Percentiles rank a stretch among this genome's conserved stretches.
phyloP scores from a whole-genome alignment of 2,113 vertebrate genomes.

The Rhynchomys soricoides region DNA sequence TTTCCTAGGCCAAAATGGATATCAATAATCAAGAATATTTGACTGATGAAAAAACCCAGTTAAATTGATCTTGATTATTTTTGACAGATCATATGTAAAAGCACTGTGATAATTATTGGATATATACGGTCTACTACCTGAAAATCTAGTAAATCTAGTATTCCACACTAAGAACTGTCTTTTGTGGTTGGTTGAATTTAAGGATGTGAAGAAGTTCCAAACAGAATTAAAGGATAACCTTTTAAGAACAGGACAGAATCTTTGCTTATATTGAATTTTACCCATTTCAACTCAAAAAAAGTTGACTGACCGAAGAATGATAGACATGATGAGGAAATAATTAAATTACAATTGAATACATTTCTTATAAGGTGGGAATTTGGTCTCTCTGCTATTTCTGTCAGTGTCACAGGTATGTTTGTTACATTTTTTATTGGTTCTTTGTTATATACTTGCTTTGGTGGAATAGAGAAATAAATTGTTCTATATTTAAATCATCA shows the following conservation, averaged over 20 bases:
- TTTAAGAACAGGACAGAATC: background rate
- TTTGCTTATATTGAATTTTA: background rate
- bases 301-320: background rate
- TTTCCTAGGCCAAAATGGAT: background rate
- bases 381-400: background rate
- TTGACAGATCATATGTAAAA: background rate
- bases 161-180: slow-evolving; percentile 3
- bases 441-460: too few relatives aligned
- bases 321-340: background rate
- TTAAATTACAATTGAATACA: background rate
- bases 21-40: slow-evolving; percentile 34
- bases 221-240: background rate
- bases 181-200: slow-evolving; percentile 1
- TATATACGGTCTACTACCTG: background rate
- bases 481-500: too few relatives aligned
- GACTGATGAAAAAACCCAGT: background rate
- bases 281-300: background rate
- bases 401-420: background rate
- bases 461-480: too few relatives aligned
- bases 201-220: background rate
- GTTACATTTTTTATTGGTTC: background rate
- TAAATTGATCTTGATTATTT: slow-evolving; percentile 30
- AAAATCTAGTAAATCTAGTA: background rate
- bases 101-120: background rate
- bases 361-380: background rate